Evolutionary conservation across 30 jellyfish, hydroid and myxozoan species (phyloP).

Genomic region (Cassiopea xamachana): DNA sequence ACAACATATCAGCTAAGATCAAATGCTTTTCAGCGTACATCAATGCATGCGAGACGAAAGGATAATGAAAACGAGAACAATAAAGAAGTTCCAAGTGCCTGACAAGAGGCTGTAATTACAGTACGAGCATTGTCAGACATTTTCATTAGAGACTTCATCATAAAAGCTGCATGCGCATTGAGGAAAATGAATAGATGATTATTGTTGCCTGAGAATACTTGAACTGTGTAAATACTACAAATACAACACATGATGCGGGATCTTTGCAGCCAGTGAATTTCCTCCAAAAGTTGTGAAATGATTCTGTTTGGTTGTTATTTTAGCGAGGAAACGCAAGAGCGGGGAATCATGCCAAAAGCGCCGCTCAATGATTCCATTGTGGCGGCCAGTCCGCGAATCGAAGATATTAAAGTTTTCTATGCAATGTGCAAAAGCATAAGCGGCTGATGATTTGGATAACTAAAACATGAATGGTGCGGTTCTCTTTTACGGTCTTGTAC

Average conservation of each 20-base stretch:
- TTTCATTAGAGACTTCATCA: slow-evolving; percentile 34
- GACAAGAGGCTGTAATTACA: slow-evolving; percentile 8
- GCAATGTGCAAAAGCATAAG: slow-evolving; percentile 60
- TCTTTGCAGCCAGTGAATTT: slow-evolving; percentile 56
- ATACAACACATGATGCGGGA: slow-evolving; percentile 72
- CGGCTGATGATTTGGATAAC: slow-evolving; percentile 80
- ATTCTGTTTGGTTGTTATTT: slow-evolving; percentile 77
- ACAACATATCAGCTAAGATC: slow-evolving; percentile 7
- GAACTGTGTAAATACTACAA: slow-evolving; percentile 68
- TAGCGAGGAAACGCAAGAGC: slow-evolving; percentile 83
- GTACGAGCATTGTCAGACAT: background rate
- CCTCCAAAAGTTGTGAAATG: slow-evolving; percentile 77
- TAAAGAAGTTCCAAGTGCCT: background rate
- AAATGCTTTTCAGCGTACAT: background rate
- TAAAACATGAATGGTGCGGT: slow-evolving; percentile 74
- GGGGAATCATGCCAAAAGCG: slow-evolving; percentile 67
- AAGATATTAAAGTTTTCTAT: slow-evolving; percentile 59
- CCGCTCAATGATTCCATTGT: slow-evolving; percentile 73
- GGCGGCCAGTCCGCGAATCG: slow-evolving; percentile 68
- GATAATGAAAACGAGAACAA: too few relatives aligned
- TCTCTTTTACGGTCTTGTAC: slow-evolving; percentile 48
- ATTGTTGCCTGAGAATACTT: slow-evolving; percentile 58
- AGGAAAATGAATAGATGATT: slow-evolving; percentile 20
- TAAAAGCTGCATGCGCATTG: slow-evolving; percentile 39
- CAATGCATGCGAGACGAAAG: too few relatives aligned